Evolutionary conservation across 92 coral and sea anemone species (phyloP).

Genomic region (Meandrina meandrites): DNA sequence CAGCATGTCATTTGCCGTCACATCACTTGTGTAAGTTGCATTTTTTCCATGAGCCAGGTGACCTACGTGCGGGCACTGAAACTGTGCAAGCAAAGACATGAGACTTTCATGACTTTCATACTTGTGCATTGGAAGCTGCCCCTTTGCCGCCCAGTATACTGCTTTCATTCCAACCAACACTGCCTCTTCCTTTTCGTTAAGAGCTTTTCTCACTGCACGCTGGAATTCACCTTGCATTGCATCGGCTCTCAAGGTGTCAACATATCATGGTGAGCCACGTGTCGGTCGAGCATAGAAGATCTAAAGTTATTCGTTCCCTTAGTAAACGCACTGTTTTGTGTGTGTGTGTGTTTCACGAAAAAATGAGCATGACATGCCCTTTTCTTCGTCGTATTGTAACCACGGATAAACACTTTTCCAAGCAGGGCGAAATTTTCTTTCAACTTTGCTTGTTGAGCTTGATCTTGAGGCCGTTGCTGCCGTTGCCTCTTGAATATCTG

Average conservation of each 20-base stretch:
- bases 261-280: constrained; percentile 52
- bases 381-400: constrained; percentile 46
- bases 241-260: constrained; percentile 50
- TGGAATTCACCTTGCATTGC: constrained; percentile 48
- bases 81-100: too few relatives aligned
- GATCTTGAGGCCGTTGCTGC: too few relatives aligned
- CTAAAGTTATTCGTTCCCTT: constrained; percentile 49
- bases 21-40: too few relatives aligned
- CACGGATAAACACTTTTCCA: constrained; percentile 46
- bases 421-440: constrained; percentile 40
- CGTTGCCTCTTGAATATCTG: constrained; percentile 36
- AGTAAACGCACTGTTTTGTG: constrained; percentile 40
- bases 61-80: too few relatives aligned
- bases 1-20: too few relatives aligned
- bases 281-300: constrained; percentile 42
- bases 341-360: constrained; percentile 46
- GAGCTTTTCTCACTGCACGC: constrained; percentile 56
- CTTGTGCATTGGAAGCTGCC: too few relatives aligned
- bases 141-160: too few relatives aligned
- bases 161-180: too few relatives aligned
- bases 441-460: constrained; percentile 40
- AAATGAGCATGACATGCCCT: constrained; percentile 50
- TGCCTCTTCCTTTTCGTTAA: constrained; percentile 49
- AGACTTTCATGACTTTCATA: too few relatives aligned
- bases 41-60: too few relatives aligned